Evolutionary conservation across 2,888 invertebrate species (phyloP).

Genomic region (Tenthredo amoena): DNA sequence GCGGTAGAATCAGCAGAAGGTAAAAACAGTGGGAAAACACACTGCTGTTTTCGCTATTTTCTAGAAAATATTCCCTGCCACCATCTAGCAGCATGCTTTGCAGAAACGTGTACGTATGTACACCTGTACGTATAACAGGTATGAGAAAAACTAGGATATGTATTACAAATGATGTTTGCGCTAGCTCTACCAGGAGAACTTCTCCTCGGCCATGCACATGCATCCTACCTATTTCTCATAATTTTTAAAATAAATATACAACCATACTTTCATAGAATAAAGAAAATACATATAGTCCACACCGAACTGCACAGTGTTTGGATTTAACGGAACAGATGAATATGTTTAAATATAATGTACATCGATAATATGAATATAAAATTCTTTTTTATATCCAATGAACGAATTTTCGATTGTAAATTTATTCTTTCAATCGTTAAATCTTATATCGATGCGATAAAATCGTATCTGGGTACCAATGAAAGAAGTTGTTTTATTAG

Average conservation of each 20-base stretch:
- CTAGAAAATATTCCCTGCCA: constrained; percentile 11
- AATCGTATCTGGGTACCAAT: too few relatives aligned
- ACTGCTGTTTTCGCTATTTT: constrained; percentile 8
- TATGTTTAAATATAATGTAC: not conserved
- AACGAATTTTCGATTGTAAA: too few relatives aligned
- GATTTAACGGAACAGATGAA: not conserved
- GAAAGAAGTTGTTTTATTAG: too few relatives aligned
- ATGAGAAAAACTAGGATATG: constrained; percentile 15
- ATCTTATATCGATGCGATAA: too few relatives aligned
- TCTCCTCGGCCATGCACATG: not conserved
- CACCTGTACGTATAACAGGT: not conserved
- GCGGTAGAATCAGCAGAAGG: not conserved
- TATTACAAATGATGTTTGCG: constrained; percentile 27
- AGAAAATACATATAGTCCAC: not conserved
- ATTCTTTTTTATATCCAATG: not conserved
- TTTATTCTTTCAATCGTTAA: too few relatives aligned
- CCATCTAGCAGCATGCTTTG: not conserved
- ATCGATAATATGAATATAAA: not conserved
- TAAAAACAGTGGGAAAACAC: constrained; percentile 4
- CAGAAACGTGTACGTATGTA: not conserved
- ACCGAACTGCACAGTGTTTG: not conserved
- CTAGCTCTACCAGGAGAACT: not conserved
- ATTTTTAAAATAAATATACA: constrained; percentile 7
- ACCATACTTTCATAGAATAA: not conserved
- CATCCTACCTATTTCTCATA: constrained; percentile 3